Base-by-base conservation (phyloP, 1,140 invertebrate genomes). In the Calephelis virginiensis region DNA sequence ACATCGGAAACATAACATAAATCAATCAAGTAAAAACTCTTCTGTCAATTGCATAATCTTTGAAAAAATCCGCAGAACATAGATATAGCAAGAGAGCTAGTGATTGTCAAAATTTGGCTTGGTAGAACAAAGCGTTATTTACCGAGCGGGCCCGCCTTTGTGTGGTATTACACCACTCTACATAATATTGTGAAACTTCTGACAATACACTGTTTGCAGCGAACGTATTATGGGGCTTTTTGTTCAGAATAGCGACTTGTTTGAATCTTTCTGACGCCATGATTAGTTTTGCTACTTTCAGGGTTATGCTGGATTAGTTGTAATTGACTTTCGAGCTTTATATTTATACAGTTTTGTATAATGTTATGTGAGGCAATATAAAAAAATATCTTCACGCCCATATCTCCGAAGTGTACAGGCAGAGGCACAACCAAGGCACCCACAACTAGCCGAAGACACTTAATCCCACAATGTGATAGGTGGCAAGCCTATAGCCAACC, bases 61-160 rank as follows among this genome's bases (percentile, higher is more conserved):
- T 86, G 85, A 8, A 75, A 12, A 17, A 74, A 74, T 72, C 73
- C 81, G 60, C 69, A 71, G 67, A 71, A 78, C 78, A 77, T 79
- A 82, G 75, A 78, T 81, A 84, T 80, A 79, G 64, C 69, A 79
- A 85, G 86, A 80, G 78, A 87, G 88, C 88, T 85, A 90, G 88
- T 90, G 88, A 90, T 90, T 90, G 88, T 90, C 88, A 90, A 91
- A 91, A 90, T 89, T 90, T 90, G 88, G 86, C 88, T 89, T 90
- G 83, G 80, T 81, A 87, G 88, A 88, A 90, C 86, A 90, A 90
- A 90, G 88, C 88, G 83, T 78, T 90, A 90, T 90, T 90, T 90
- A 88, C 86, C 76, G 76, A 88, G 81, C 72, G 78, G 77, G 78
- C 73, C 83, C 72, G 70, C 77, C 83, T 90, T 88, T 89, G 86